Evolutionary conservation across 2,113 vertebrate species (phyloP).

Genomic region (Aptenodytes forsteri): DNA sequence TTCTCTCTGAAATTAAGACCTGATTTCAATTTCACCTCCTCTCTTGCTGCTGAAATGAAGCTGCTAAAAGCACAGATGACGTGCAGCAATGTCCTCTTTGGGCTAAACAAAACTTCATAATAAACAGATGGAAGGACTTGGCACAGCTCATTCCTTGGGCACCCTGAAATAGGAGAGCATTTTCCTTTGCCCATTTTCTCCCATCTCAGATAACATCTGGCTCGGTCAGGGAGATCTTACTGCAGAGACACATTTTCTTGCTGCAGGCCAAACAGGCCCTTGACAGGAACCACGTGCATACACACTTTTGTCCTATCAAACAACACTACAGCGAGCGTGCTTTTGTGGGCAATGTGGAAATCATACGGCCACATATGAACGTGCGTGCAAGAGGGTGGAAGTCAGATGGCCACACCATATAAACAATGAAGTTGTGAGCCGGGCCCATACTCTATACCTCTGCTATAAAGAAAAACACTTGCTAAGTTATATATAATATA

Average conservation of each 20-base stretch:
- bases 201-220: background rate
- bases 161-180: background rate
- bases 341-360: background rate
- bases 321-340: fast-evolving
- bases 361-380: fast-evolving
- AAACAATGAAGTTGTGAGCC: background rate
- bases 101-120: background rate
- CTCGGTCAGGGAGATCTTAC: background rate
- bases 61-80: background rate
- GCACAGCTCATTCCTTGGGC: background rate
- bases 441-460: background rate
- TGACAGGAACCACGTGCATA: background rate
- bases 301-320: background rate
- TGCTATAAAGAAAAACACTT: background rate
- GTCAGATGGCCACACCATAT: background rate
- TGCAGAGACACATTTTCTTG: background rate
- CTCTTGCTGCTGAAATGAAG: background rate
- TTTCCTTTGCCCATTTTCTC: background rate
- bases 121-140: background rate
- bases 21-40: slow-evolving; percentile 52
- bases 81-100: background rate
- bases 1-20: slow-evolving; percentile 30
- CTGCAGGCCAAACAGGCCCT: background rate
- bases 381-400: fast-evolving
- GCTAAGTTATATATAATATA: background rate